Evolutionary conservation across 2,888 invertebrate species (phyloP), one percentile per base, ranked within the genome.

Genomic region (Allygus modestus): DNA sequence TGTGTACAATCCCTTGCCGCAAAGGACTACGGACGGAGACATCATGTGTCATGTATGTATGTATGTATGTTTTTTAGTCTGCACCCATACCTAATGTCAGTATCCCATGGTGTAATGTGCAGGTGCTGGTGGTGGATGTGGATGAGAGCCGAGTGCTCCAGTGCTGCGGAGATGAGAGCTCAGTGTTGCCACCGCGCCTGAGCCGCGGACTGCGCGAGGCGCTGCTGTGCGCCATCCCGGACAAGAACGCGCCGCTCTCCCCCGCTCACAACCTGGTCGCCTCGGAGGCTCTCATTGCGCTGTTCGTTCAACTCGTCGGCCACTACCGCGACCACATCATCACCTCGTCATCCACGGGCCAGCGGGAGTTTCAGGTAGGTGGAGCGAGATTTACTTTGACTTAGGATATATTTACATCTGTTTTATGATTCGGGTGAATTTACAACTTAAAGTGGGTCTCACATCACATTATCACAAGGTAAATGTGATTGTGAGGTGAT

Each of bases 71-170:
- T n/a, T n/a, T n/a, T n/a, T n/a, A n/a, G n/a, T n/a, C n/a, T n/a
- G n/a, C n/a, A n/a, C n/a, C n/a, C n/a, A n/a, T n/a, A n/a, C n/a
- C n/a, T n/a, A n/a, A n/a, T n/a, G n/a, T n/a, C n/a, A n/a, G n/a
- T n/a, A n/a, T n/a, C n/a, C n/a, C n/a, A n/a, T n/a, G n/a, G n/a
- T n/a, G n/a, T n/a, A n/a, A n/a, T n/a, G n/a, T n/a, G 11, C 91
- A 95, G 94, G 95, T 94, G 0, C 94, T 97, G 90, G 92, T 96
- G 0, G 93, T 97, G 83, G 95, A 97, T 90, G 90, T 97, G 73
- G 95, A 95, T 89, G 92, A 92, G 0, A 91, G 93, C 2, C 92
- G 92, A 85, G 92, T 96, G 0, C 88, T 95, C 0, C 92, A 92
- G 88, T 93, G 93, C 86, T 94, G 95, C 86, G 96, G 96, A 0